These are phyloP conservation scores for Mesopsocus fuscifrons DNA, from an alignment of 2,888 invertebrate genomes.

Conservation along the genomic window DNA sequence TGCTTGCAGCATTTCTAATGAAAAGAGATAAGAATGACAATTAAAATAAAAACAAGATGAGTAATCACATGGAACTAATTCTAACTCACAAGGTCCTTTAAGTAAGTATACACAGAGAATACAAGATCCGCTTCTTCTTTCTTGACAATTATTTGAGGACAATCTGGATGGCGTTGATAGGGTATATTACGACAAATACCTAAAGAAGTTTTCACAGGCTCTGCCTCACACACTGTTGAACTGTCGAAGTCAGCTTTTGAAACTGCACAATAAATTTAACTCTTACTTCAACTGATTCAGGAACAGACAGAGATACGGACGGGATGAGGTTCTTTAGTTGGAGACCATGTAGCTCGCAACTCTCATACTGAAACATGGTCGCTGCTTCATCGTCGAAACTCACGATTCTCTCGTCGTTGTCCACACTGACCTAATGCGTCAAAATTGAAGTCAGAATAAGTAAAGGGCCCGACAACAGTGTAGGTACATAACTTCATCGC, in stretches of 20 bases:
- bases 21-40: too few species aligned
- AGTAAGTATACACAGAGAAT: too few species aligned
- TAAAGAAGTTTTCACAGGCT: too few species aligned
- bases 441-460: neutral
- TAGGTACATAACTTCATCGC: neutral
- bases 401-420: slow-evolving; percentile 19
- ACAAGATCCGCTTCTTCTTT: too few species aligned
- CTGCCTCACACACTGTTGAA: too few species aligned
- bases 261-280: too few species aligned
- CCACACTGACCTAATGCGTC: slow-evolving; percentile 17
- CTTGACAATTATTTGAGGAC: neutral
- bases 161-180: too few species aligned
- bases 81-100: too few species aligned
- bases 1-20: slow-evolving; percentile 33
- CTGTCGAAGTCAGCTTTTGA: too few species aligned
- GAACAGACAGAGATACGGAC: too few species aligned
- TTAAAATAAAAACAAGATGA: neutral
- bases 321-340: slow-evolving; percentile 30
- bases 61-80: neutral
- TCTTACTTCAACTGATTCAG: too few species aligned
- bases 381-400: slow-evolving; percentile 26
- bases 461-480: neutral
- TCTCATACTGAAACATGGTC: slow-evolving; percentile 34
- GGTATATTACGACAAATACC: too few species aligned
- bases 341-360: slow-evolving; percentile 29